Base-by-base conservation (phyloP, 2,797 vertebrate species). In the Lepus oiostolus region DNA sequence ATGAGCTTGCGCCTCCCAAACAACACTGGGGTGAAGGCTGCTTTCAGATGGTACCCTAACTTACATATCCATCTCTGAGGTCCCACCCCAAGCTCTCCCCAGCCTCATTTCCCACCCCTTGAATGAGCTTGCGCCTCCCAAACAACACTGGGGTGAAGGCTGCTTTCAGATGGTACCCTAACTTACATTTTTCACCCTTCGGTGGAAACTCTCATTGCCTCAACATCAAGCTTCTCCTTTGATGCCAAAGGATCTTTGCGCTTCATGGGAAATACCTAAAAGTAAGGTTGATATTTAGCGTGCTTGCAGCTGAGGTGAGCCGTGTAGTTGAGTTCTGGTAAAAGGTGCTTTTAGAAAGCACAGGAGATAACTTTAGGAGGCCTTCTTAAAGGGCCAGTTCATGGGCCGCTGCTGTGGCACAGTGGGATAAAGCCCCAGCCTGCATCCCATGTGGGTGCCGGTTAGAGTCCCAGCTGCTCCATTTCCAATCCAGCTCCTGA, bases 231-330 rank as follows among this genome's bases (percentile, higher is more conserved):
- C 52, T 67, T 62, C 58, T 79, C 65, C 42, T 60, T 52, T 92
- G 7, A 6, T 4, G 38, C 63, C 32, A 65, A 2, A 5, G 54
- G 68, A 74, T 63, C 38, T 79, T 63, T 85, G 52, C 88, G 65
- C 75, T 35, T 22, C 70, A 21, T 7, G n/a, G 60, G 74, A 85
- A 92, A 42, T 85, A 72, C 75, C 60, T n/a, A 71, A 52, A 79
- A 93, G 70, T 47, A 85, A 28, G 80, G 38, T 62, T 80, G 65
- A 58, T 52, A 58, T 76, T 88, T 52, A 24, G 35, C 88, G 91
- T 86, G 88, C 35, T 32, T 38, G 30, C 12, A n/a, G 47, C 52
- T 30, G 35, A 9, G 28, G 32, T 7, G 28, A 38, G 14, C 80
- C 75, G 1, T 17, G 16, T 2, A 35, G 28, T 58, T 90, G 77